A percentile compares a stretch with the other conserved stretches of the same genome.
phyloP scores from a whole-genome alignment of 2,888 invertebrate species.

The Cryptus armator region DNA sequence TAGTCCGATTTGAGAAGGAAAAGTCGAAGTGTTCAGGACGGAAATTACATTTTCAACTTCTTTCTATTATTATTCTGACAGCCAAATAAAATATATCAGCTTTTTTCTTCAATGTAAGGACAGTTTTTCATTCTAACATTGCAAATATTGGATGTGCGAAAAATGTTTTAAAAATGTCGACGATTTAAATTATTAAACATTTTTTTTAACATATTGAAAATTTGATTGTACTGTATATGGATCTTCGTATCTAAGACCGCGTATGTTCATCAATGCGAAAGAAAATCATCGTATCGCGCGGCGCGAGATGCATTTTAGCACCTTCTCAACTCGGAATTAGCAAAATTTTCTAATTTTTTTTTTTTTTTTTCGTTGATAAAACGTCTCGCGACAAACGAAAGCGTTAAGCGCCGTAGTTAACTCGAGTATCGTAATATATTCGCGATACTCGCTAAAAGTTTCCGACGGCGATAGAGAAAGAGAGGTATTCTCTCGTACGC shows the following conservation, averaged over 20 bases:
- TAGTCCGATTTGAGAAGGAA: no score
- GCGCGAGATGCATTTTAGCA: slow-evolving; percentile 57
- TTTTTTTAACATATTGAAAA: no score
- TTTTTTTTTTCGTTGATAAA: slow-evolving; percentile 10
- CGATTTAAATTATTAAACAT: no score
- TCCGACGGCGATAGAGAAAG: slow-evolving; percentile 40
- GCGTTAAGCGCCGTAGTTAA: not conserved
- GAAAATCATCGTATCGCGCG: slow-evolving; percentile 5
- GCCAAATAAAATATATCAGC: no score
- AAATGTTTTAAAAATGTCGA: no score
- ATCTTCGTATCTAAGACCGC: not conserved
- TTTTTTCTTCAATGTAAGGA: no score
- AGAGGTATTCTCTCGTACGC: slow-evolving; percentile 27
- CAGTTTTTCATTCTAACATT: no score
- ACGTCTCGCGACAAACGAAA: not conserved
- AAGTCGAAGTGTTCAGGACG: no score
- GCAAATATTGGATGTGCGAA: no score
- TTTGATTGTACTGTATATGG: no score
- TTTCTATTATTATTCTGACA: no score
- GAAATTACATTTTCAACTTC: no score
- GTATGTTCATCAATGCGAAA: not conserved
- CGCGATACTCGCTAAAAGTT: slow-evolving; percentile 53
- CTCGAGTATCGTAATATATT: slow-evolving; percentile 15
- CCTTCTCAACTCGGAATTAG: slow-evolving; percentile 58
- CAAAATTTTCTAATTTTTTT: slow-evolving; percentile 47